Conservation (phyloP, 1,140 invertebrate species). For the Rhopalosiphum maidis region DNA sequence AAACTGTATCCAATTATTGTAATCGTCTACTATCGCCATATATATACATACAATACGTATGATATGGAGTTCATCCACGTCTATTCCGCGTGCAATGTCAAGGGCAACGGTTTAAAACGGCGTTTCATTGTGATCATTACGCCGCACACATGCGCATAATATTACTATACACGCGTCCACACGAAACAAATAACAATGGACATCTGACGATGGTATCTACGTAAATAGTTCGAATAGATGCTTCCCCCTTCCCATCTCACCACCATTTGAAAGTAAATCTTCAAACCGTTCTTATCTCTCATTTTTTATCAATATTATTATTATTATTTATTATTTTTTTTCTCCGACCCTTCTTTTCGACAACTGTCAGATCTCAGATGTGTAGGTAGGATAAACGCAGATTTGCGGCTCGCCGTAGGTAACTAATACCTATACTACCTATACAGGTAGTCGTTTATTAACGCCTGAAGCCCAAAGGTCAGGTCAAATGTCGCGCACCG, state of each 20-base stretch:
- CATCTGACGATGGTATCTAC: constrained; percentile 7
- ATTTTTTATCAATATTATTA: background rate
- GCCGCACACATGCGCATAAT: background rate
- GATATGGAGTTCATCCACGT: constrained; percentile 24
- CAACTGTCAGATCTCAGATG: background rate
- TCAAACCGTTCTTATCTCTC: background rate
- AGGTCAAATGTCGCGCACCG: background rate
- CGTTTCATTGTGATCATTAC: constrained; percentile 22
- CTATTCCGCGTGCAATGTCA: constrained; percentile 29
- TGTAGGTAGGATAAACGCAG: background rate
- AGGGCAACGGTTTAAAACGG: constrained; percentile 14
- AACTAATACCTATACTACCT: no score
- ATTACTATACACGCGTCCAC: background rate
- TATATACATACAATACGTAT: background rate
- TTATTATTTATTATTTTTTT: background rate
- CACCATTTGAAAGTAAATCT: background rate
- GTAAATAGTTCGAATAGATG: background rate
- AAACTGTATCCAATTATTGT: background rate
- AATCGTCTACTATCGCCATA: background rate
- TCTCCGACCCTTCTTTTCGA: background rate
- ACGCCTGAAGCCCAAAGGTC: background rate
- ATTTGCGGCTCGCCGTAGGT: background rate
- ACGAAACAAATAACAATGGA: constrained; percentile 2
- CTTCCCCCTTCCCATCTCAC: no score
- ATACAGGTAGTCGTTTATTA: background rate